These are phyloP conservation scores for Lophotriccus pileatus DNA, from an alignment of 2,797 vertebrate species.

Conservation along the genomic window DNA sequence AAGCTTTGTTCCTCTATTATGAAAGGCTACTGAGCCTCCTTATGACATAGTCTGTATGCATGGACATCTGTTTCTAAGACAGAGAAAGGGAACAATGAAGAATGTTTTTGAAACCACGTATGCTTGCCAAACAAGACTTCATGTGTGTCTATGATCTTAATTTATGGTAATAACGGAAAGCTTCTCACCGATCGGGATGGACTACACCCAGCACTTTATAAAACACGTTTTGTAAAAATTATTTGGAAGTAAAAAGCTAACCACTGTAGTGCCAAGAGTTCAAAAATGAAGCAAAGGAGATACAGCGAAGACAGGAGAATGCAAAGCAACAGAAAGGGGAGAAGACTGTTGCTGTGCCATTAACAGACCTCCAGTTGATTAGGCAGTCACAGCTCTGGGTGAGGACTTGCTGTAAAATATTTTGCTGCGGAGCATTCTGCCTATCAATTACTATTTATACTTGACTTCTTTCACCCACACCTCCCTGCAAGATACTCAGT, in stretches of 20 bases:
- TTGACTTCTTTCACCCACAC: not conserved
- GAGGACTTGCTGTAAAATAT: not conserved
- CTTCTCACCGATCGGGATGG: not conserved
- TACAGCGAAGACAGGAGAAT: not conserved
- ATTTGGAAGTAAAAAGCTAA: not conserved
- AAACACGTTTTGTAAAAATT: not conserved
- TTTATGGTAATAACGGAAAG: not conserved
- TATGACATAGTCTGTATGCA: not conserved
- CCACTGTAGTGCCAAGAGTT: not conserved
- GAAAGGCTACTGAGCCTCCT: not conserved
- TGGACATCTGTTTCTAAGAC: conserved; percentile 25
- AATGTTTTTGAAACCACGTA: not conserved
- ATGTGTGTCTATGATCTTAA: not conserved
- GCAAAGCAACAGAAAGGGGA: not conserved
- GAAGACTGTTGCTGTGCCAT: not conserved
- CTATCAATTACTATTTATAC: not conserved
- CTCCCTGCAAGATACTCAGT: not conserved
- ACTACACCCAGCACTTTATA: not conserved
- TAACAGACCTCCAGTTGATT: not conserved
- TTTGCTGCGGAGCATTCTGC: not conserved
- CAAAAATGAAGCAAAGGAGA: not conserved
- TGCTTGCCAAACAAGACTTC: conserved; percentile 5
- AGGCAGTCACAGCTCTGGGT: not conserved
- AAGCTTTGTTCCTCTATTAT: not conserved
- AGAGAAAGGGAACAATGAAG: not conserved